These are phyloP conservation scores for Drosophila pseudoobscura DNA, from an alignment of 1,140 invertebrate genomes.

Conservation along the genomic window DNA sequence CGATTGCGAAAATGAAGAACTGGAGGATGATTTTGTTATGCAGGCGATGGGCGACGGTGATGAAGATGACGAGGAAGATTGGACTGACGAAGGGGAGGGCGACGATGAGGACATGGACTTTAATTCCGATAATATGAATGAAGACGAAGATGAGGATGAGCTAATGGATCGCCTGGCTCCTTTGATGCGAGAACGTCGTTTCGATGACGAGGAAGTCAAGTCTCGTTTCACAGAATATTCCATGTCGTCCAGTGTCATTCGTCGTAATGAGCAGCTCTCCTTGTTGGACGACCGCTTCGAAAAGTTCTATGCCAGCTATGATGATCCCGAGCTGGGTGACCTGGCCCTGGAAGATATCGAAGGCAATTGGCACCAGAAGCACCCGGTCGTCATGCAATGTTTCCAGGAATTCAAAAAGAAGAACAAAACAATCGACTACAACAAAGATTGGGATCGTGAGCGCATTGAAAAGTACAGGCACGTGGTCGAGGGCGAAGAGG, in stretches of 20 bases:
- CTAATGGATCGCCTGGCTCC: slow-evolving; percentile 84
- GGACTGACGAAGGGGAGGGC: slow-evolving; percentile 69
- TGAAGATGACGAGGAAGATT: slow-evolving; percentile 84
- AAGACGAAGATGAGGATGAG: slow-evolving; percentile 84
- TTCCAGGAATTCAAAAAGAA: slow-evolving; percentile 86
- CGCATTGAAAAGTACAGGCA: slow-evolving; percentile 84
- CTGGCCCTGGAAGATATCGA: slow-evolving; percentile 95
- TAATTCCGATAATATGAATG: slow-evolving; percentile 83
- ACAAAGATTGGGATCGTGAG: slow-evolving; percentile 88
- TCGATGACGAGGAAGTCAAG: slow-evolving; percentile 91
- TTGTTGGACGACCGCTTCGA: slow-evolving; percentile 96
- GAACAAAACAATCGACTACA: slow-evolving; percentile 86
- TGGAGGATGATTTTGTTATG: slow-evolving; percentile 96
- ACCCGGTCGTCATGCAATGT: slow-evolving; percentile 87
- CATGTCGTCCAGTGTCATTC: slow-evolving; percentile 95
- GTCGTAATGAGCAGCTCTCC: slow-evolving; percentile 92
- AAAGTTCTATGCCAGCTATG: slow-evolving; percentile 93
- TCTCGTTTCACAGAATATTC: slow-evolving; percentile 97
- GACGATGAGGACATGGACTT: slow-evolving; percentile 82
- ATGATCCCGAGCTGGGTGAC: slow-evolving; percentile 95
- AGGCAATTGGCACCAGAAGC: slow-evolving; percentile 88
- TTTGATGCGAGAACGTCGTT: slow-evolving; percentile 84
- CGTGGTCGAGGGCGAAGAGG: slow-evolving; percentile 85
- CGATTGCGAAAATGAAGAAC: slow-evolving; percentile 93
- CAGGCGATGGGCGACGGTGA: slow-evolving; percentile 88